Evolutionary conservation across 2,888 invertebrate species (phyloP), one percentile per base, ranked within the genome.

Genomic region (Eilema depressum): DNA sequence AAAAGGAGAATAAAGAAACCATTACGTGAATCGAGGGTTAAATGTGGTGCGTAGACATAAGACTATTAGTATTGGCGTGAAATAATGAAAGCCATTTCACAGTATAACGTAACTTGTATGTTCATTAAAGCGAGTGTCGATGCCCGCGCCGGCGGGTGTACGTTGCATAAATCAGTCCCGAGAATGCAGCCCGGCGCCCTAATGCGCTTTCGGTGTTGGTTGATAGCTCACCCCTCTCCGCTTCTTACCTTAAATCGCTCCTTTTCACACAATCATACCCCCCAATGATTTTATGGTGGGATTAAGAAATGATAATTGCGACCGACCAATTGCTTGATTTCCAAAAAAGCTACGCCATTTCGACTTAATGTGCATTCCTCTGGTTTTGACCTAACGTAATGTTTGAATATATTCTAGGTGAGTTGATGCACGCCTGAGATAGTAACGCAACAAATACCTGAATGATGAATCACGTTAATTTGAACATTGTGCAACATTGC

Each of bases 171-270:
- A 95, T 94, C 94, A 94, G 94, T 85, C 87, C 84, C 82, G 90
- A 86, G 93, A 93, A 94, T 93, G 93, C 92, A 84, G 89, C 85
- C 79, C 85, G 88, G 89, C 90, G 90, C 91, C 92, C 92, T 95
- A 95, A 95, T 95, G 95, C 92, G 94, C 93, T 95, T 94, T 94
- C 88, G 90, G 91, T 95, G 95, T 95, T 89, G 85, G 88, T 87
- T 89, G 93, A 93, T 93, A 93, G 90, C 91, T 87, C 87, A 89
- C 86, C 90, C 86, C 86, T 75, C 78, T 77, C 80, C 78, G 79
- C 73, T 76, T 69, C 75, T 83, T 78, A 79, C 81, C 83, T 88
- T 82, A 86, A 87, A 86, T 82, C 82, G 79, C 75, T 78, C 79
- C 82, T 84, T 83, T 81, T 82, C 78, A 76, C 80, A 78, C 71